Conservation (phyloP, 2,888 invertebrate species). For the Drosophila hawaiiensis region DNA sequence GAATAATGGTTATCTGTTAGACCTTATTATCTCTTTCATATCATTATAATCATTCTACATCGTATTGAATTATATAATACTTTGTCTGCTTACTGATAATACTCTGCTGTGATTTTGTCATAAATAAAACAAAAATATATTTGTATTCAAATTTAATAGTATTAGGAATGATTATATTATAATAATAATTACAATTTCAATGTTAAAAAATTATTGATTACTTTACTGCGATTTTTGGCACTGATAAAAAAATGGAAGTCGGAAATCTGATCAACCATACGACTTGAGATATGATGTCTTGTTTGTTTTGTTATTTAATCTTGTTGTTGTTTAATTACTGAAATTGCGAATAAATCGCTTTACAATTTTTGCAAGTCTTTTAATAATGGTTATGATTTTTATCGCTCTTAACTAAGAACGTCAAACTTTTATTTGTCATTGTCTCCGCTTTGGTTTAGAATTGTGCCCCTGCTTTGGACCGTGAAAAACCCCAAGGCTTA, state of each 20-base stretch:
- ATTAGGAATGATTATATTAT: not conserved
- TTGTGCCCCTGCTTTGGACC: constrained; percentile 9
- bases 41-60: not conserved
- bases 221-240: not conserved
- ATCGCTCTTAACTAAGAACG: constrained; percentile 19
- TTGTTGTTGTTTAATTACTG: not conserved
- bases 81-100: not conserved
- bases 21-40: not conserved
- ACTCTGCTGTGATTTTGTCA: not conserved
- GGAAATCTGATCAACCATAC: not conserved
- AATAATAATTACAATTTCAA: not conserved
- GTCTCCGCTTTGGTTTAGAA: constrained; percentile 28
- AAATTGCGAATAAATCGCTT: not conserved
- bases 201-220: not conserved
- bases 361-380: not conserved
- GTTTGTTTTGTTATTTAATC: not conserved
- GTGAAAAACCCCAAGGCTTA: constrained; percentile 3
- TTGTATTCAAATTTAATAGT: not conserved
- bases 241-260: not conserved
- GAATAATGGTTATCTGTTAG: not conserved
- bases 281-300: no score
- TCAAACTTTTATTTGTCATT: constrained; percentile 16
- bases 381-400: not conserved
- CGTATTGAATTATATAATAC: no score
- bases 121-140: not conserved